A percentile compares a stretch with the other conserved stretches of the same genome.
Conservation (phyloP, 2,888 invertebrate species). For the Synergus umbraculus region DNA sequence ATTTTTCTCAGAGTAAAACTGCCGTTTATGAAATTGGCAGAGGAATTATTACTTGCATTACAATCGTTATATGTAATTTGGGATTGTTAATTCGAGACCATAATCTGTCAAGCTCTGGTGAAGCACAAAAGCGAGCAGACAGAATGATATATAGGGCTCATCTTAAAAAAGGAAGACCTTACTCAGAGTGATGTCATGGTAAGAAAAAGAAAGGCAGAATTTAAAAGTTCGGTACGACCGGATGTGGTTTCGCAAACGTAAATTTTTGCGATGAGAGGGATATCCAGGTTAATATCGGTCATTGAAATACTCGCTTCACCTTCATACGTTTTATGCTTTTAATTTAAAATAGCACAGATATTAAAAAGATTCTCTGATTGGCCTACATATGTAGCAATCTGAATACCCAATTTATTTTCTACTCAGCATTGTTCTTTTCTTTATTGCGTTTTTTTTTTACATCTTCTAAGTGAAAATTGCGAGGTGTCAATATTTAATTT, state of each 20-base stretch:
- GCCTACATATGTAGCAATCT: neutral
- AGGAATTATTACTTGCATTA: slow-evolving; percentile 3
- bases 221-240: slow-evolving; percentile 19
- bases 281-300: slow-evolving; percentile 5
- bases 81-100: slow-evolving; percentile 5
- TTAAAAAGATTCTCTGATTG: neutral
- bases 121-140: slow-evolving; percentile 4
- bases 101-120: slow-evolving; percentile 10
- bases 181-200: slow-evolving; percentile 32
- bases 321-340: neutral
- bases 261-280: slow-evolving; percentile 13
- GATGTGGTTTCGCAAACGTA: slow-evolving; percentile 27
- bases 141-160: slow-evolving; percentile 3
- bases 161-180: slow-evolving; percentile 17
- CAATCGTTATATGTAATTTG: slow-evolving; percentile 11
- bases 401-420: neutral
- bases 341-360: neutral
- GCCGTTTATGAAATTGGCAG: neutral
- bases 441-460: neutral
- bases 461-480: neutral
- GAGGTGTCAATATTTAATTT: neutral
- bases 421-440: neutral
- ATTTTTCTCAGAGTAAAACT: slow-evolving; percentile 3
- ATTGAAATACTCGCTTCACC: neutral
- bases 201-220: slow-evolving; percentile 28